Conservation (phyloP, 2,797 vertebrate genomes). For the Rhinophrynus dorsalis region DNA sequence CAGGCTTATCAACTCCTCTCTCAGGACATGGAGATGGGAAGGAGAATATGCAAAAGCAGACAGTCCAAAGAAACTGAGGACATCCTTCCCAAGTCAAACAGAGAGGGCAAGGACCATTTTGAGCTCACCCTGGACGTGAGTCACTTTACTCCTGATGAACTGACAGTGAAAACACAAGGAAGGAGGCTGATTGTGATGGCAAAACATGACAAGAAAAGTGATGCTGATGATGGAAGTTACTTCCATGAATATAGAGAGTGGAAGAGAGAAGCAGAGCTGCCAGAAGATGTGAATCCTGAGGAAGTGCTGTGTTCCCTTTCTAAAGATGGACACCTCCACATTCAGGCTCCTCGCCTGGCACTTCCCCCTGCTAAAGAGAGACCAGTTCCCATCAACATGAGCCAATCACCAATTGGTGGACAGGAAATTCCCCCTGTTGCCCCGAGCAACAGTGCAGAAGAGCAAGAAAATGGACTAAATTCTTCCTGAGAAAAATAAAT, state of each 20-base stretch:
- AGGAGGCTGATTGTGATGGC: slow-evolving; percentile 67
- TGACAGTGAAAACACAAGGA: slow-evolving; percentile 65
- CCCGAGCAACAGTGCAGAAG: not conserved
- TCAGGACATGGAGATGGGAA: not conserved
- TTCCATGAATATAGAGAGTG: slow-evolving; percentile 68
- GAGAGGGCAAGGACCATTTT: slow-evolving; percentile 50
- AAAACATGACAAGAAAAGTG: slow-evolving; percentile 62
- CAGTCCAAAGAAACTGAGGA: not conserved
- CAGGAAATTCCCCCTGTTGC: not conserved
- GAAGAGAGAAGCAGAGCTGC: slow-evolving; percentile 70
- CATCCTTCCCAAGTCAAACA: not conserved
- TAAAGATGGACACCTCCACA: slow-evolving; percentile 67
- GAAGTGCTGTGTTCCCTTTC: slow-evolving; percentile 68
- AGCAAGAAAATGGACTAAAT: not conserved
- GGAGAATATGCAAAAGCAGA: not conserved
- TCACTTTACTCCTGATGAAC: slow-evolving; percentile 71
- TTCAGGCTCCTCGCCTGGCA: slow-evolving; percentile 56
- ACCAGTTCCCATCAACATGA: slow-evolving; percentile 54
- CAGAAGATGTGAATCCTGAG: slow-evolving; percentile 61
- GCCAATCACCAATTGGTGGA: not conserved
- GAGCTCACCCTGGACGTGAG: slow-evolving; percentile 72
- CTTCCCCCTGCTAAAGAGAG: not conserved
- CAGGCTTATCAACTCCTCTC: not conserved
- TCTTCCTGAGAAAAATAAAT: not conserved
- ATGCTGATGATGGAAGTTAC: slow-evolving; percentile 63